A percentile compares a stretch with the other conserved stretches of the same genome.
Evolutionary conservation across 2,797 vertebrate genomes (phyloP).

Genomic region (Melanotaenia maccullochi): DNA sequence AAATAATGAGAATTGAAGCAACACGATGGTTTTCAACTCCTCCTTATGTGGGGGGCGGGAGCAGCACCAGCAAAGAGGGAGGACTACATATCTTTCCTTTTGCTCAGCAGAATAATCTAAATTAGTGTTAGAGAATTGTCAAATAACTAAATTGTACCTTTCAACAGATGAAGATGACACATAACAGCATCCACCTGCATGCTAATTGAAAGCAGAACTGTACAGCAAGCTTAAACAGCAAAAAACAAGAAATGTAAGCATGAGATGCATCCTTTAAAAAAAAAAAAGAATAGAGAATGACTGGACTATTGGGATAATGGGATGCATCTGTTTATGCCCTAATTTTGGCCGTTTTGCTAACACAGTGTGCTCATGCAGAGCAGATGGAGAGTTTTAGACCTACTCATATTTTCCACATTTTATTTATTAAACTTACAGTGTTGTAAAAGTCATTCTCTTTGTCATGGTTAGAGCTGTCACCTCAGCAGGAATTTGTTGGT

Average conservation of each 20-base stretch:
- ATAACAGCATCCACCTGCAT: not conserved
- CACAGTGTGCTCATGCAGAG: too few relatives aligned
- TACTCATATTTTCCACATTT: too few relatives aligned
- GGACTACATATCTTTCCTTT: not conserved
- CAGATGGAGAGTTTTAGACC: too few relatives aligned
- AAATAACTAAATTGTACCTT: not conserved
- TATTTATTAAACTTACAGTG: too few relatives aligned
- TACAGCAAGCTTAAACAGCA: not conserved
- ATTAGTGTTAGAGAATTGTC: not conserved
- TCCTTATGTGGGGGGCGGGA: not conserved
- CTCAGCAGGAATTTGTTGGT: too few relatives aligned
- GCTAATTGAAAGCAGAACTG: not conserved
- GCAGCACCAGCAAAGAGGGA: not conserved
- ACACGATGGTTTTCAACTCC: slow-evolving; percentile 1
- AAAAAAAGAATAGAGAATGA: not conserved
- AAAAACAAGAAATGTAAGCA: not conserved
- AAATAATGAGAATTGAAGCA: slow-evolving; percentile 23
- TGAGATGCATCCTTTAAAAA: not conserved
- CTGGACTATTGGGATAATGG: too few relatives aligned
- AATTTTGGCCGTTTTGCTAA: too few relatives aligned
- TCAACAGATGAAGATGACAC: not conserved
- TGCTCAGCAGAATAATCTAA: not conserved
- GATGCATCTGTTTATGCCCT: too few relatives aligned
- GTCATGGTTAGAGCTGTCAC: too few relatives aligned
- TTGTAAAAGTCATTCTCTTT: too few relatives aligned